Evolutionary conservation across 2,888 invertebrate species (phyloP).

Genomic region (Acanthosoma haemorrhoidale): DNA sequence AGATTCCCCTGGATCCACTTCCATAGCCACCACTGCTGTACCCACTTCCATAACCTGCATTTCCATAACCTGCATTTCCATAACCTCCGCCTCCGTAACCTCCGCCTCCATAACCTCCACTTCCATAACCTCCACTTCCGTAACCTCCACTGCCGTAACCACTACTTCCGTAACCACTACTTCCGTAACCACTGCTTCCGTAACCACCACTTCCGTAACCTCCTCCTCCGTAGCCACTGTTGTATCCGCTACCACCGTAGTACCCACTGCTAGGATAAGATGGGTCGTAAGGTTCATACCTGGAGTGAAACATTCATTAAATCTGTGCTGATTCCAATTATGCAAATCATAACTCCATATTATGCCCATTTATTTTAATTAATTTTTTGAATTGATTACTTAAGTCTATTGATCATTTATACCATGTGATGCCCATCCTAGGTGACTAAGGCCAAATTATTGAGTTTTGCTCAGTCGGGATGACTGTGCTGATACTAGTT

Average conservation of each 20-base stretch:
- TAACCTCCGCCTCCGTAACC: too few species aligned
- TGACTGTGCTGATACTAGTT: too few species aligned
- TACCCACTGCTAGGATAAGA: not conserved
- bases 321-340: too few species aligned
- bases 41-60: not conserved
- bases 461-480: too few species aligned
- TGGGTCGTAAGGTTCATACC: conserved; percentile 2
- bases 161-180: not conserved
- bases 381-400: too few species aligned
- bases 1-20: not conserved
- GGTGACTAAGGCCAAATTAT: too few species aligned
- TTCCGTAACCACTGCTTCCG: not conserved
- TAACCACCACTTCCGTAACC: not conserved
- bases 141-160: not conserved
- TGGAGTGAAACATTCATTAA: not conserved
- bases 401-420: too few species aligned
- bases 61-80: too few species aligned
- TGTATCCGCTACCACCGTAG: not conserved
- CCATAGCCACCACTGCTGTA: not conserved
- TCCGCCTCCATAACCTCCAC: too few species aligned
- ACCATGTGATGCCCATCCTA: too few species aligned
- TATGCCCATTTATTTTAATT: too few species aligned
- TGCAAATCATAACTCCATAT: too few species aligned
- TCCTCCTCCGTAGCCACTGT: not conserved
- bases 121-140: not conserved